Conservation (phyloP, 2,797 vertebrate species). For the Spinibarbus caldwelli region DNA sequence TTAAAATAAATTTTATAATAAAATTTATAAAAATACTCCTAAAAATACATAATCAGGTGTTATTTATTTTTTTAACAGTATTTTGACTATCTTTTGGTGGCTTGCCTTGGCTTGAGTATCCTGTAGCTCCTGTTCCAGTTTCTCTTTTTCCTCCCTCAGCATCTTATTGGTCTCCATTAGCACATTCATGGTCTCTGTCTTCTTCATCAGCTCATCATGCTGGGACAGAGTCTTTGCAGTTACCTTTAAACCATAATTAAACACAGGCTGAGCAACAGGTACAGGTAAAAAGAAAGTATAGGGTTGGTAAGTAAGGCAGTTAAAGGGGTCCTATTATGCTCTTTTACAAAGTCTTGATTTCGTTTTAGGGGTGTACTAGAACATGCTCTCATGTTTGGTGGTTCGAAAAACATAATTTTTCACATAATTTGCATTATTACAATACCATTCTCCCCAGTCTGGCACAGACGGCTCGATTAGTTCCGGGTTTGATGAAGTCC, state of each 20-base stretch:
- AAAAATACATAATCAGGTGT: not conserved
- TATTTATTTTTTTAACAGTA: not conserved
- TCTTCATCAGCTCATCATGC: slow-evolving; percentile 98
- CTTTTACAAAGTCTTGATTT: no score
- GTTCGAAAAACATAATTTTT: no score
- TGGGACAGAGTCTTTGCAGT: slow-evolving; percentile 94
- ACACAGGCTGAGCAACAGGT: not conserved
- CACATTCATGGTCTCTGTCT: slow-evolving; percentile 96
- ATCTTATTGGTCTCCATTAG: slow-evolving; percentile 95
- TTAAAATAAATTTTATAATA: no score
- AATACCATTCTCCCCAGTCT: no score
- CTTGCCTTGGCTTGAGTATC: slow-evolving; percentile 90
- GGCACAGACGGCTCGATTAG: no score
- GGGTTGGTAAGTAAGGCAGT: not conserved
- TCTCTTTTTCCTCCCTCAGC: slow-evolving; percentile 91
- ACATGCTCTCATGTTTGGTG: no score
- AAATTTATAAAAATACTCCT: not conserved
- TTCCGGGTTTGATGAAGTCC: no score
- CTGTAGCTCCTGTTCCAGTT: slow-evolving; percentile 86
- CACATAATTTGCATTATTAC: no score
- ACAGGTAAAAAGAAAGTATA: not conserved
- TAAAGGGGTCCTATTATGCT: no score
- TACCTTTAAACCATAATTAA: slow-evolving; percentile 75
- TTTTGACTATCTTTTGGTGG: not conserved
- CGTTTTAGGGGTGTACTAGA: no score